These are phyloP conservation scores for Nematolebias whitei DNA, from an alignment of 2,113 vertebrate genomes.

Conservation along the genomic window DNA sequence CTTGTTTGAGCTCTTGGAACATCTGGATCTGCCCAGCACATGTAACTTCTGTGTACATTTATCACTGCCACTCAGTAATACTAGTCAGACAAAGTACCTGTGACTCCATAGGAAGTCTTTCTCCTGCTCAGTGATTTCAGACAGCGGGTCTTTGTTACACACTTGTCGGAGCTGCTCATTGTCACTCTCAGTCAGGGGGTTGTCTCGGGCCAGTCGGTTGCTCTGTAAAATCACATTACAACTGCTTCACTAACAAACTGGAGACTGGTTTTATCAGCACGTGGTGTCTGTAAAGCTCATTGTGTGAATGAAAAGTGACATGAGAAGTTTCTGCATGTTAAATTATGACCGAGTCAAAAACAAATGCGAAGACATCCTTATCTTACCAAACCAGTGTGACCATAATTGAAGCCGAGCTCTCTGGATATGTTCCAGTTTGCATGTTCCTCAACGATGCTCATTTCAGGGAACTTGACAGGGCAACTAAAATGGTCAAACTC, in stretches of 20 bases:
- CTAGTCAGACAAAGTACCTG: conserved; percentile 78
- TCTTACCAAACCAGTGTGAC: conserved; percentile 90
- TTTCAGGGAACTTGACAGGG: conserved; percentile 95
- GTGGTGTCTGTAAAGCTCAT: neutral
- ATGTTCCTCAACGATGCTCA: conserved; percentile 92
- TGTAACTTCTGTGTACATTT: neutral
- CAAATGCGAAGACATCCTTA: neutral
- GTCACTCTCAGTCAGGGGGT: conserved; percentile 91
- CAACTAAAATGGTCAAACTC: conserved; percentile 98
- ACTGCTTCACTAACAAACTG: neutral
- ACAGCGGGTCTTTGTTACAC: conserved; percentile 92
- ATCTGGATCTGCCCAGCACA: no score
- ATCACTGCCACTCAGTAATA: neutral
- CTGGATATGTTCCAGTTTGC: conserved; percentile 96
- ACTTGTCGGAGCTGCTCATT: conserved; percentile 93
- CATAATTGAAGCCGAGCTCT: conserved; percentile 95
- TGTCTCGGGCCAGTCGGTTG: conserved; percentile 93
- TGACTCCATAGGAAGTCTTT: conserved; percentile 98
- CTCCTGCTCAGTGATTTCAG: conserved; percentile 99
- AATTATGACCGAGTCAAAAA: no score
- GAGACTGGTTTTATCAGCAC: neutral
- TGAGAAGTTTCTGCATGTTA: neutral
- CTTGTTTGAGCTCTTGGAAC: no score
- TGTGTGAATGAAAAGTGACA: neutral
- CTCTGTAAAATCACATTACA: conserved; percentile 80